phyloP scores from a whole-genome alignment of 1,140 invertebrate genomes.

The Papilio aristodemus region DNA sequence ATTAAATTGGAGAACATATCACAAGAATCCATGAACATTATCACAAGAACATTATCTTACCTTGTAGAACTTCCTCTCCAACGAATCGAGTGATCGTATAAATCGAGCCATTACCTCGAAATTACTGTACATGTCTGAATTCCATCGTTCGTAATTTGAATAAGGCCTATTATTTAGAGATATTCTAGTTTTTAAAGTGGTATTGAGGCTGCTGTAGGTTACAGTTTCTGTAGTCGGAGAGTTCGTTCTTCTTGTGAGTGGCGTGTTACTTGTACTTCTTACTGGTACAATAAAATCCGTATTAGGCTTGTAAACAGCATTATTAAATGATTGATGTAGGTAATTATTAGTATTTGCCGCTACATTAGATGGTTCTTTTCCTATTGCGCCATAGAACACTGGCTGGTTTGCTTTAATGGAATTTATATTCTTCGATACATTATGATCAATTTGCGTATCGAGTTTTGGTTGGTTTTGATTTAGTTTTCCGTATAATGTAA shows the following conservation, averaged over 20 bases:
- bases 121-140: slow-evolving; percentile 12
- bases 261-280: not conserved
- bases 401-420: not conserved
- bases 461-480: not conserved
- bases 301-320: not conserved
- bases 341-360: slow-evolving; percentile 4
- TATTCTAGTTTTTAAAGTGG: not conserved
- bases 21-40: not conserved
- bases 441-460: not conserved
- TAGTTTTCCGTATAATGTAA: slow-evolving; percentile 13
- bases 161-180: not conserved
- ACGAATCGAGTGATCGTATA: slow-evolving; percentile 40
- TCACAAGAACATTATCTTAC: slow-evolving; percentile 47
- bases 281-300: not conserved
- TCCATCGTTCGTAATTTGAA: slow-evolving; percentile 12
- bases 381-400: not conserved
- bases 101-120: slow-evolving; percentile 35
- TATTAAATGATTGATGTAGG: slow-evolving; percentile 25
- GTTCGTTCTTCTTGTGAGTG: not conserved
- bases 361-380: not conserved
- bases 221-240: not conserved
- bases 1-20: not conserved
- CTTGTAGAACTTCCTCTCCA: slow-evolving; percentile 55
- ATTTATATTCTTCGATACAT: not conserved
- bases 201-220: not conserved